These are phyloP conservation scores for Danio choprae DNA, from an alignment of 2,797 vertebrate species.

Conservation along the genomic window DNA sequence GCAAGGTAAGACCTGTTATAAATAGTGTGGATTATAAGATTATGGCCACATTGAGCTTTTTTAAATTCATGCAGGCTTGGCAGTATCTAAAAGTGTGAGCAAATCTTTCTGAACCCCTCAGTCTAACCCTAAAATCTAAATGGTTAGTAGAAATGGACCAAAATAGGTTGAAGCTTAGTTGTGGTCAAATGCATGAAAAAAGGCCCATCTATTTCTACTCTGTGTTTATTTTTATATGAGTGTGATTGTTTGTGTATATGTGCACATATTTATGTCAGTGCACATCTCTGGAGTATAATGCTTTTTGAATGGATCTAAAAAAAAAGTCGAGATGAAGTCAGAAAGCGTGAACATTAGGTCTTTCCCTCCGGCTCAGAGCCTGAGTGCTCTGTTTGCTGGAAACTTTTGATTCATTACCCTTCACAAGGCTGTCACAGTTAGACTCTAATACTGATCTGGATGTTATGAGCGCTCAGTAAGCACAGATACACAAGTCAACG, in stretches of 20 bases:
- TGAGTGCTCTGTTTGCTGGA: neutral
- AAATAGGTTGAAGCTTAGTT: neutral
- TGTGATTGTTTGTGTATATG: conserved; percentile 7
- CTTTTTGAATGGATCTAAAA: conserved; percentile 4
- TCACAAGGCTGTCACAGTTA: conserved; percentile 20
- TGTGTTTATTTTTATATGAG: conserved; percentile 7
- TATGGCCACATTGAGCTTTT: neutral
- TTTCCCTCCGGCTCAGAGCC: conserved; percentile 14
- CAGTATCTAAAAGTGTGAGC: too few species aligned
- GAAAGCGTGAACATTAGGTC: conserved; percentile 3
- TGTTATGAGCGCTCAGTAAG: conserved; percentile 9
- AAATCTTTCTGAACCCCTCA: too few species aligned
- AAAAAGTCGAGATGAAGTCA: neutral
- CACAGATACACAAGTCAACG: neutral
- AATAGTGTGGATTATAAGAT: neutral
- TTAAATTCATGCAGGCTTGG: too few species aligned
- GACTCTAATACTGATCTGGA: conserved; percentile 1
- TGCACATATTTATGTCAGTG: conserved; percentile 7
- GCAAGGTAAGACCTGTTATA: neutral
- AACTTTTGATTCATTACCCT: conserved; percentile 41
- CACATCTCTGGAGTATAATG: conserved; percentile 13
- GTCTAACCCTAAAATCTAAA: neutral
- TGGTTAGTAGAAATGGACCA: neutral
- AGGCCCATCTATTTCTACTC: neutral
- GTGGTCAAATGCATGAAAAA: neutral